Base-by-base conservation (phyloP, 2,888 invertebrate genomes). In the Sussaba pulchella region DNA sequence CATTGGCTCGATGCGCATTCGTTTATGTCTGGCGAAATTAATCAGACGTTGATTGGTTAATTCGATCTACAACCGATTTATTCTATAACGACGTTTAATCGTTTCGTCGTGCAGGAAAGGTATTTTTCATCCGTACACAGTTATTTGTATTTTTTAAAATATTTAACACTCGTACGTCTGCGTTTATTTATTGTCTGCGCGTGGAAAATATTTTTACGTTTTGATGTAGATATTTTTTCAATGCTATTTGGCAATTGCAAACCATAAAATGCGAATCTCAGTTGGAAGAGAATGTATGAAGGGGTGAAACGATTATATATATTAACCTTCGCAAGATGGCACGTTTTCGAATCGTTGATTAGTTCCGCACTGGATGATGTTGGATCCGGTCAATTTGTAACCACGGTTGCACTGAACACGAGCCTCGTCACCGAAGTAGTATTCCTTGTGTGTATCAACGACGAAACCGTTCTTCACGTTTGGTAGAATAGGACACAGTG, bases 371-470 rank as follows among this genome's bases (percentile, higher is more conserved):
- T 95, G 95, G 81, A 98, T 95, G 70, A 98, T 95, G 85, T 96
- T 97, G 63, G 96, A 95, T 36, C 97, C 97, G 78, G 95, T 96
- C 3, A 98, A 93, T 93, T 97, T 97, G 91, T 96, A 98, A 9
- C 98, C 98, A 93, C 97, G 96, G 89, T 96, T 97, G 91, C 98
- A 98, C 89, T 98, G 98, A 9, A 98, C 97, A 82, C 98, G 94
- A 12, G 98, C 98, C 93, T 98, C 98, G 89, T 98, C 98, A 0
- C 97, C 97, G 86, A 94, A 98, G 91, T 95, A 96, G 90, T 98
- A 98, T 59, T 95, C 93, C 83, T 96, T 94, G 0, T 95, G 94
- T 17, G 94, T 93, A 87, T 98, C 98, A 21, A 97, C 96, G 52
- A 98, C 95, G 87, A 97, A 97, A 17, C 98, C 98, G 88, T 98